Evolutionary conservation across 2,797 vertebrate genomes (phyloP).

Genomic region (Tokudaia muenninki): DNA sequence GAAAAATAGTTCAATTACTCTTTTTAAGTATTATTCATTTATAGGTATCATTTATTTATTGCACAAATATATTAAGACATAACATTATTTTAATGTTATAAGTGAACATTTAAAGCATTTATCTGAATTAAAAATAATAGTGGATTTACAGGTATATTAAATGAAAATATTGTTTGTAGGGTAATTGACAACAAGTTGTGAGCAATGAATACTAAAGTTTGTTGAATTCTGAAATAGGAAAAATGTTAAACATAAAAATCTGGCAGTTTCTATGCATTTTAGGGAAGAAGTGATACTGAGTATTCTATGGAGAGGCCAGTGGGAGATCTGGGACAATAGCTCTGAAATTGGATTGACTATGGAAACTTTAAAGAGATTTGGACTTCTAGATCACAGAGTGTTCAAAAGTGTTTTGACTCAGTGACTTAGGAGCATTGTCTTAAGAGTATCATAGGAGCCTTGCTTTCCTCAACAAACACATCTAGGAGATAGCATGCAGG

Average conservation of each 20-base stretch:
- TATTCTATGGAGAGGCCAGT: not conserved
- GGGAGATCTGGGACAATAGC: not conserved
- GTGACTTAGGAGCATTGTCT: not conserved
- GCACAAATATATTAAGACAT: not conserved
- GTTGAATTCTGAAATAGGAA: not conserved
- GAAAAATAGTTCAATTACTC: not conserved
- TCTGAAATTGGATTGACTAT: not conserved
- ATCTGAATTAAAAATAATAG: not conserved
- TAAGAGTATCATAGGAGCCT: not conserved
- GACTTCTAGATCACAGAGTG: not conserved
- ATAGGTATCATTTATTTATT: not conserved
- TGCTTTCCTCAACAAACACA: not conserved
- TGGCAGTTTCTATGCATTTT: not conserved
- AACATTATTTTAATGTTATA: not conserved
- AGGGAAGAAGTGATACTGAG: not conserved
- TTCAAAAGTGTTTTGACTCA: not conserved
- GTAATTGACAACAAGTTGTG: not conserved
- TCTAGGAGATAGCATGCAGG: not conserved
- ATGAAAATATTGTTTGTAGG: not conserved
- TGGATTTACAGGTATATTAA: not conserved
- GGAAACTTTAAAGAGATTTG: conserved; percentile 35
- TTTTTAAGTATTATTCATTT: conserved; percentile 4
- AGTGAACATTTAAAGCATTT: conserved; percentile 48
- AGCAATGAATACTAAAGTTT: not conserved
- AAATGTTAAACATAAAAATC: not conserved